Conservation (phyloP, 2,113 vertebrate genomes). For the Protobothrops flavoviridis region DNA sequence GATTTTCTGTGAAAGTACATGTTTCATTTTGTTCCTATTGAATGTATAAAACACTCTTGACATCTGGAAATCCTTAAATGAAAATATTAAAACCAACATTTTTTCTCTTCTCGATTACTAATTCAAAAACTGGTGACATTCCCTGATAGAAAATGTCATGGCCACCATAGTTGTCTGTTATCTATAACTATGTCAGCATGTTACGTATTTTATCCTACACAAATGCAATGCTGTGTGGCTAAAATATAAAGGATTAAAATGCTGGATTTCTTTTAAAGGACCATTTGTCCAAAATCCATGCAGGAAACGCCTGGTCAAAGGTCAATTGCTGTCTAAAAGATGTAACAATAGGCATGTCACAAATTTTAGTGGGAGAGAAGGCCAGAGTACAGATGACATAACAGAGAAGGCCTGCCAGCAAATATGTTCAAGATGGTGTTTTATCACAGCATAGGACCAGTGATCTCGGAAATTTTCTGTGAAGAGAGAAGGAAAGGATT, state of each 20-base stretch:
- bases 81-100: neutral
- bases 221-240: neutral
- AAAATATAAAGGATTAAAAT: neutral
- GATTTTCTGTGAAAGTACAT: neutral
- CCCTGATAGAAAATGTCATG: neutral
- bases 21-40: neutral
- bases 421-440: neutral
- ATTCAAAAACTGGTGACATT: neutral
- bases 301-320: neutral
- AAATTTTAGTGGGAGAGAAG: neutral
- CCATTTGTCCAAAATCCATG: neutral
- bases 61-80: neutral
- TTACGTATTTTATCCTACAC: neutral
- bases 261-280: neutral
- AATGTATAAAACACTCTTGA: neutral
- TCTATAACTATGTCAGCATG: neutral
- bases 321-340: neutral
- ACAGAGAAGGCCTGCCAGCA: neutral
- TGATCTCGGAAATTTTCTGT: neutral
- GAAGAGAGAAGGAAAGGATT: neutral
- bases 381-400: neutral
- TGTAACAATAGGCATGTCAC: neutral
- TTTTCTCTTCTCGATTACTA: neutral
- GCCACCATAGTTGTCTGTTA: neutral
- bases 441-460: neutral